Evolutionary conservation across 2,113 vertebrate genomes (phyloP).

Genomic region (Vanacampus margaritifer): DNA sequence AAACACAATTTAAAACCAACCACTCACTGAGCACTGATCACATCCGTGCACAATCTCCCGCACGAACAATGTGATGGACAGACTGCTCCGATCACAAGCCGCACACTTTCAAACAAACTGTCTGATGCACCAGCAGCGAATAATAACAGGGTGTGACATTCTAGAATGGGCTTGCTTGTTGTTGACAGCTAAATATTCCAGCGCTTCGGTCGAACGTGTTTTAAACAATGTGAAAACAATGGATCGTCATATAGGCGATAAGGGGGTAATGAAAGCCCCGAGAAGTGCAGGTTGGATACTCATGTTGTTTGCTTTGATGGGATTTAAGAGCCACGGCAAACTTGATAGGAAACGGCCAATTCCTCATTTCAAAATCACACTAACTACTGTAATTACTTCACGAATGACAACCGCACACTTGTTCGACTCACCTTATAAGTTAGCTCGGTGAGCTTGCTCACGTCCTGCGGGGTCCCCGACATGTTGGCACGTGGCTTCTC

Average conservation of each 20-base stretch:
- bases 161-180: background rate
- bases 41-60: constrained; percentile 1
- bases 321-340: background rate
- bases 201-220: background rate
- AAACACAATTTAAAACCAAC: background rate
- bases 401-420: background rate
- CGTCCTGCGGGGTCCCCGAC: constrained; percentile 86
- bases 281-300: background rate
- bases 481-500: constrained; percentile 62
- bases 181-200: background rate
- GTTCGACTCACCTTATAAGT: constrained; percentile 83
- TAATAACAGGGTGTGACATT: constrained; percentile 19
- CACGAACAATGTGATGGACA: background rate
- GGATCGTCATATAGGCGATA: background rate
- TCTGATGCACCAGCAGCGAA: background rate
- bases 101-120: background rate
- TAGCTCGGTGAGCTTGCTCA: constrained; percentile 89
- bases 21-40: constrained; percentile 15
- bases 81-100: background rate
- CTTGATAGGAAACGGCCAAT: background rate
- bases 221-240: background rate
- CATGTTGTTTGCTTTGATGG: background rate
- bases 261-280: background rate
- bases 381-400: background rate
- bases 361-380: background rate